Base-by-base conservation (phyloP, 1,140 invertebrate genomes). In the Dreissena polymorpha region DNA sequence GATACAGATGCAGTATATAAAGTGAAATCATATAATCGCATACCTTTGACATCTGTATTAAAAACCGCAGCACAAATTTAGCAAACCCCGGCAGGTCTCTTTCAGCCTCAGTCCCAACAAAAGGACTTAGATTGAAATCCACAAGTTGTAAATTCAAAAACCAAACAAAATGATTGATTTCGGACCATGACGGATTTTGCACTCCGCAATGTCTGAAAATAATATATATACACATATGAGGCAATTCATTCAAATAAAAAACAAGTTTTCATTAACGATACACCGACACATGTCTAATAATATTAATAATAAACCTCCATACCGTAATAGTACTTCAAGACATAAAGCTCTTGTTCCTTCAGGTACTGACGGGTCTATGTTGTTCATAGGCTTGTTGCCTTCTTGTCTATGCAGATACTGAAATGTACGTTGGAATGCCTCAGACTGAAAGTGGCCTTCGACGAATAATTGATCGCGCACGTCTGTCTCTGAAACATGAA, bases 21-120 rank as follows among this genome's bases (percentile, higher is more conserved):
- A n/a, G n/a, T n/a, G n/a, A n/a, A n/a, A n/a, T n/a, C n/a, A n/a
- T n/a, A 29, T 68, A 23, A 39, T 39, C 39, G 39, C 84, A 76
- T 87, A 91, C 91, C 84, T 85, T 88, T n/a, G 91, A 91, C 91
- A 92, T 92, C 69, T 89, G 86, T n/a, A 92, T 89, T 27, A 91
- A 85, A 73, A 92, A 92, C 21, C 84, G 81, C 1, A 92, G 77
- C n/a, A 92, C 91, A 88, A 92, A 92, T 53, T 87, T 64, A 12
- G 80, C 53, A 78, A 92, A 92, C 64, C 90, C 91, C 7, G 91
- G 91, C 13, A 92, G 81, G 84, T 91, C 91, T 23, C 88, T 83
- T 51, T 75, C 84, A 18, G 85, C 63, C 67, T 75, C 70, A 23
- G 64, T 51, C 51, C 80, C 68, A 73, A 90, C 91, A 80, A 90